phyloP scores from a whole-genome alignment of 2,888 invertebrate genomes.

The Calameuta idolon region DNA sequence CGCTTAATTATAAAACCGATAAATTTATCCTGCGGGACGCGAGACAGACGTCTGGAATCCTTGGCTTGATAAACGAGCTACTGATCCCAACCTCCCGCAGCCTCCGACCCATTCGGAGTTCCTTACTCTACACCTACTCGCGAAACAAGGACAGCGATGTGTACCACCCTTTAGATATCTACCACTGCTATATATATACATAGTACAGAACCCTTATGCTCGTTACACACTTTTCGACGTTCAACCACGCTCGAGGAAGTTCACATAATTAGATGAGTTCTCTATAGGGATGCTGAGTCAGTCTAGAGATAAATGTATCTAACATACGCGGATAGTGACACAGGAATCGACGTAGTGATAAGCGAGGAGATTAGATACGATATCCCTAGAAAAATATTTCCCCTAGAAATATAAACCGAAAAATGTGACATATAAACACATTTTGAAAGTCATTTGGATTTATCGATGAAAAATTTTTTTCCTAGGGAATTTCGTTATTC shows the following conservation, averaged over 20 bases:
- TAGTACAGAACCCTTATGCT: not conserved
- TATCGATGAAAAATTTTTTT: not conserved
- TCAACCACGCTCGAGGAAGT: not conserved
- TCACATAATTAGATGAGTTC: not conserved
- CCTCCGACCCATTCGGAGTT: not conserved
- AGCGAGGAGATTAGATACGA: not conserved
- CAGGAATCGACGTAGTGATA: not conserved
- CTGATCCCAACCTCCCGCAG: conserved; percentile 41
- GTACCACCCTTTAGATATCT: not conserved
- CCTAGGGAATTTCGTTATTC: not conserved
- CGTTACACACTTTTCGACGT: not conserved
- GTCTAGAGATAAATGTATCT: not conserved
- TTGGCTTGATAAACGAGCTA: conserved; percentile 58
- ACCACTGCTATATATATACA: not conserved
- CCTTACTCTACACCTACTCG: not conserved
- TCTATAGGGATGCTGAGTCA: not conserved
- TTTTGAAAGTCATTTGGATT: not conserved
- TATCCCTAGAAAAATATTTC: not conserved
- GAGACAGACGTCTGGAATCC: conserved; percentile 57
- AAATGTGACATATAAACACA: not conserved
- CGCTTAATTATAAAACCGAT: conserved; percentile 65
- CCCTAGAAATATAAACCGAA: not conserved
- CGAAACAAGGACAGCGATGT: conserved; percentile 4
- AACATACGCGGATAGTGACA: not conserved
- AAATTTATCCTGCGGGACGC: conserved; percentile 56